Percentiles rank a stretch among this genome's conserved stretches.
Evolutionary conservation across 2,113 vertebrate genomes (phyloP).

Genomic region (Ictidomys tridecemlineatus): DNA sequence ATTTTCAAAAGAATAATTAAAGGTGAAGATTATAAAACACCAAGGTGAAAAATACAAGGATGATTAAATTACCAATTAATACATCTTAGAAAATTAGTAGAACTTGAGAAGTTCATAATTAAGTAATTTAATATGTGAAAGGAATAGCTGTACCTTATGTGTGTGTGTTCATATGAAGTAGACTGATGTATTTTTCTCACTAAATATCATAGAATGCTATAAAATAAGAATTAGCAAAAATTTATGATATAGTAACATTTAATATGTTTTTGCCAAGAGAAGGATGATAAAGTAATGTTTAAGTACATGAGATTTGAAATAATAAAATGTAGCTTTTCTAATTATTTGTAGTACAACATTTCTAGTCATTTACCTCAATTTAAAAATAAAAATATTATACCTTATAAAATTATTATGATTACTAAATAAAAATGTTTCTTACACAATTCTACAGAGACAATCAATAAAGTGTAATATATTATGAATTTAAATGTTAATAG

Average conservation of each 20-base stretch:
- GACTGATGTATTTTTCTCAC: background rate
- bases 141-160: background rate
- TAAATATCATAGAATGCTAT: background rate
- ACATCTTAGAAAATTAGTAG: background rate
- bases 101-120: background rate
- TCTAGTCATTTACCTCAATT: background rate
- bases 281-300: background rate
- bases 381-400: background rate
- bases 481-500: background rate
- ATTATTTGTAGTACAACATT: background rate
- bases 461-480: background rate
- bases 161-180: fast-evolving
- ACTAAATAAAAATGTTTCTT: background rate
- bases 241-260: background rate
- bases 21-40: background rate
- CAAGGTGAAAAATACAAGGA: background rate
- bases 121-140: background rate
- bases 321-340: background rate
- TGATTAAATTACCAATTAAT: background rate
- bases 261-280: background rate
- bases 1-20: background rate
- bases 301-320: background rate
- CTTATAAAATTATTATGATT: background rate
- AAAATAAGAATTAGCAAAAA: background rate
- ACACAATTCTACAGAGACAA: background rate